Base-by-base conservation (phyloP, 2,888 invertebrate species). In the Pseudococcus viburni region DNA sequence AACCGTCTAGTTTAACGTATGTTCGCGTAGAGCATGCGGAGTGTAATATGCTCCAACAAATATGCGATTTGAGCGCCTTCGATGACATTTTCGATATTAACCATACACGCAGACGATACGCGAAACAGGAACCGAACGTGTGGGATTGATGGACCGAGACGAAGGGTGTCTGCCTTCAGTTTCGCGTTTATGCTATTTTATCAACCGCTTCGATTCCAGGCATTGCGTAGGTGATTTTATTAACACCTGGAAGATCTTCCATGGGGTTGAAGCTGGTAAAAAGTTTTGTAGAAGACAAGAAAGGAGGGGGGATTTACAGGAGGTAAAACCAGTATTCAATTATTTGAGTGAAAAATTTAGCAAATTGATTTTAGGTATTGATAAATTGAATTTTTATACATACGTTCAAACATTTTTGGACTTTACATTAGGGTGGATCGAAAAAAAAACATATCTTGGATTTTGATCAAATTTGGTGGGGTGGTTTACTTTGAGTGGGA, bases 1-100 rank as follows among this genome's bases (percentile, higher is more conserved):
- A 73, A 73, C 73, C 15, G 73, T 73, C 73, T 73, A 33, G 73
- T 33, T 73, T 33, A 73, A 73, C 73, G 73, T 33, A 73, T 73
- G 73, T 33, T 73, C 33, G 5, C 73, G 12, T 7, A 73, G 73
- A 22, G 6, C 6, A 64, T 22, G 64, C 9, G 17, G 15, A 33
- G 73, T 73, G 39, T 73, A 33, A 73, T 73, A 73, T 17, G 73
- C 33, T 73, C 33, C n/a, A 33, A 73, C 73, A 17, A 73, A 73
- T n/a, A n/a, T 73, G 12, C 73, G 33, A 73, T 33, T 73, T 73
- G 33, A 1, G 6, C 9, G 42, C 42, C 73, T 73, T 73, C 73
- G 73, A 73, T 15, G 73, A 73, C 33, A 73, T 73, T 73, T 33
- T 33, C 12, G 64, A 73, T 73, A 73, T 73, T 73, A 73, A 39